Evolutionary conservation across 2,888 invertebrate species (phyloP).

Genomic region (Stenolophus ochropezus): DNA sequence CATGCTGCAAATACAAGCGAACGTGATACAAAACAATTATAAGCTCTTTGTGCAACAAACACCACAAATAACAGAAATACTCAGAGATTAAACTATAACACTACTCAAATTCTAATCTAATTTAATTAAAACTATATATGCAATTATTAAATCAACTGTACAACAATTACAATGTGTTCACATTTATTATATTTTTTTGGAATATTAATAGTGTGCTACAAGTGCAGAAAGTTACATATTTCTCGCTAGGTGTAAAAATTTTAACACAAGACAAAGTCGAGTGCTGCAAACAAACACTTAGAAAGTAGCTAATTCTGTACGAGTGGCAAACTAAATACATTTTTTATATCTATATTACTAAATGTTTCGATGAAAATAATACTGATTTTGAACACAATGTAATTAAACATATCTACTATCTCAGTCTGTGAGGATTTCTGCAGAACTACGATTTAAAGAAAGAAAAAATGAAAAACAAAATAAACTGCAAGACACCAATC

Average conservation of each 20-base stretch:
- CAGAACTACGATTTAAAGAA: conserved; percentile 10
- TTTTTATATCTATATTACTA: no score
- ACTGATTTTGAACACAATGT: neutral
- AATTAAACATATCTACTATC: neutral
- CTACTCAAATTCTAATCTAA: neutral
- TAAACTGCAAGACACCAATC: conserved; percentile 58
- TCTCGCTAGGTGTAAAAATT: no score
- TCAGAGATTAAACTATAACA: neutral
- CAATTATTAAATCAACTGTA: neutral
- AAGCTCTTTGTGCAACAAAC: conserved; percentile 9
- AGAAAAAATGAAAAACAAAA: conserved; percentile 59
- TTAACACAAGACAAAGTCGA: no score
- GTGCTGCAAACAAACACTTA: no score
- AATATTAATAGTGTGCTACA: no score
- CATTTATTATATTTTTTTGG: neutral
- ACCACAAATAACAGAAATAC: conserved; percentile 2
- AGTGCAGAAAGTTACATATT: no score
- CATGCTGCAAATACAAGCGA: conserved; percentile 70
- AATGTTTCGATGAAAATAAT: no score
- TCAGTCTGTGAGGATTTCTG: neutral
- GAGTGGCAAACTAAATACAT: no score
- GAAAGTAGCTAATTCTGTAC: no score
- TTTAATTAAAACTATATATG: neutral
- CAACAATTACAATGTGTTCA: neutral
- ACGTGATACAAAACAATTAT: conserved; percentile 10